Evolutionary conservation across 2,113 vertebrate genomes (phyloP).

Genomic region (Platanista minor): DNA sequence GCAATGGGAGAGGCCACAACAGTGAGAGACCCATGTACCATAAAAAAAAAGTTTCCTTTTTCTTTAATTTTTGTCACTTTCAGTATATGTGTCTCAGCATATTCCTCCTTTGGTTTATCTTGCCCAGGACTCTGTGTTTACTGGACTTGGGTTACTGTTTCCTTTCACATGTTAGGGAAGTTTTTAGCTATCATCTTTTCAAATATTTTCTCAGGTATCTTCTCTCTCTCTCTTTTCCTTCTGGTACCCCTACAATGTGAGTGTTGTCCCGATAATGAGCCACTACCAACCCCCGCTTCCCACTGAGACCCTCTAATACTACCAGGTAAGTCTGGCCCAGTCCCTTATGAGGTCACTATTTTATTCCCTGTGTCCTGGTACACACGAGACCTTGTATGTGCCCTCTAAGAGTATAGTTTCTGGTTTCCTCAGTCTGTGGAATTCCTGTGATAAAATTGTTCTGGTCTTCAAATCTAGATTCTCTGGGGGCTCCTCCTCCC

Average conservation of each 20-base stretch:
- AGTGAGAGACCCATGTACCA: too few species aligned
- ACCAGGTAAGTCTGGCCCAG: neutral
- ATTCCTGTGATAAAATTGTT: neutral
- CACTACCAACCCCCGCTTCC: neutral
- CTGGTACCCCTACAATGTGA: neutral
- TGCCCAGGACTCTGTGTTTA: neutral
- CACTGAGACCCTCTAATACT: neutral
- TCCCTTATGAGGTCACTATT: neutral
- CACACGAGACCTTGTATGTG: neutral
- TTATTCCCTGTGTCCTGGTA: neutral
- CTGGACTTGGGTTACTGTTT: neutral
- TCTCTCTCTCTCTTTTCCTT: neutral
- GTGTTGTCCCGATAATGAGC: neutral
- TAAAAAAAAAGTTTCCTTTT: too few species aligned
- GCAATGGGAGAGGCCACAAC: too few species aligned
- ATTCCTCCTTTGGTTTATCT: neutral
- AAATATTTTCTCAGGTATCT: neutral
- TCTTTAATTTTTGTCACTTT: neutral
- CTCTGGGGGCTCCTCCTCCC: neutral
- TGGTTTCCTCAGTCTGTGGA: neutral
- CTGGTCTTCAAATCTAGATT: neutral
- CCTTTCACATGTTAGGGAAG: neutral
- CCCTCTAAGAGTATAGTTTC: neutral
- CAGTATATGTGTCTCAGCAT: neutral
- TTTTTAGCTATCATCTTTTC: neutral